phyloP scores from a whole-genome alignment of 2,113 vertebrate species.

The Gopherus flavomarginatus region DNA sequence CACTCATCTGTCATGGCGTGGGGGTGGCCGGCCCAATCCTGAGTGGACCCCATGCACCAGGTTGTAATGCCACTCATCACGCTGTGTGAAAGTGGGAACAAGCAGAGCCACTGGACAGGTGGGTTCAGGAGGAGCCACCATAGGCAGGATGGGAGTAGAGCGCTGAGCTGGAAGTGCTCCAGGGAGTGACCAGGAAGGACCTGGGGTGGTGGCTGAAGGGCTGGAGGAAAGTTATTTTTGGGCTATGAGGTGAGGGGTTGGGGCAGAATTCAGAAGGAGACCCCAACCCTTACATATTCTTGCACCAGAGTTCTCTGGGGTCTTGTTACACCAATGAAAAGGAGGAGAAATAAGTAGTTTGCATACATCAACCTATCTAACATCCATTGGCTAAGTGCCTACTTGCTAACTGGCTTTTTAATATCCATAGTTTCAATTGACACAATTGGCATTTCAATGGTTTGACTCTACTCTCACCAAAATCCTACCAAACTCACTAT shows the following conservation, averaged over 20 bases:
- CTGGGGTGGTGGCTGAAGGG: neutral
- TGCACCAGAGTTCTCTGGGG: neutral
- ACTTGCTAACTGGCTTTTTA: neutral
- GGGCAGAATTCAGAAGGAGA: neutral
- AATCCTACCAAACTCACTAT: neutral
- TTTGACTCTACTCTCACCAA: neutral
- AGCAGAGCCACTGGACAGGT: neutral
- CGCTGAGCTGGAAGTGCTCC: neutral
- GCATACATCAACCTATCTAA: neutral
- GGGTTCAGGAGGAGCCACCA: neutral
- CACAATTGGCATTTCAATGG: neutral
- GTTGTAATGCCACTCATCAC: neutral
- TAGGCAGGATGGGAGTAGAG: neutral
- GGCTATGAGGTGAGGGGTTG: neutral
- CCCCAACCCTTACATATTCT: neutral
- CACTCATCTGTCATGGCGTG: neutral
- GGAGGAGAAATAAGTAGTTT: neutral
- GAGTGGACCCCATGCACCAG: neutral
- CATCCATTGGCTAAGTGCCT: neutral
- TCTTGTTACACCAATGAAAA: conserved; percentile 5
- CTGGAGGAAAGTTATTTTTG: neutral
- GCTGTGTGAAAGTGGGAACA: neutral
- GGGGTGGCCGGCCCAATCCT: neutral
- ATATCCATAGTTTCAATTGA: neutral
- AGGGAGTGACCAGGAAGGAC: neutral